Evolutionary conservation across 2,888 invertebrate species (phyloP).

Genomic region (Calameuta filiformis): DNA sequence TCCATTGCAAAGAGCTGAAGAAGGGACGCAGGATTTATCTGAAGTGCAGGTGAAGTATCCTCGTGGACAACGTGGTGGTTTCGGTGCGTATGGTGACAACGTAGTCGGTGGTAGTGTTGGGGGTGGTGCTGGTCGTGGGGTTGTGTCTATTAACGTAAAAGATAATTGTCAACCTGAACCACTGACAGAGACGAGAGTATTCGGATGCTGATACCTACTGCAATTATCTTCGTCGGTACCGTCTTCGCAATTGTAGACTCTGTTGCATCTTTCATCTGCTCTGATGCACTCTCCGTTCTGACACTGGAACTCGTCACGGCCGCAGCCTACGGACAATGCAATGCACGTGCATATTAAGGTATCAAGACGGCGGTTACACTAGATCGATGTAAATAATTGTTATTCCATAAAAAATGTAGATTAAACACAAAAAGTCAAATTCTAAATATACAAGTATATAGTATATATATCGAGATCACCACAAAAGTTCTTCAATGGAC

Average conservation of each 20-base stretch:
- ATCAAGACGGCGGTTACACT: not conserved
- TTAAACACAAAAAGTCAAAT: constrained; percentile 13
- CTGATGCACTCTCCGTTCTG: constrained; percentile 73
- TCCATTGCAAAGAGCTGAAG: constrained; percentile 68
- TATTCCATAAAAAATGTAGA: not conserved
- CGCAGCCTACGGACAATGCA: constrained; percentile 70
- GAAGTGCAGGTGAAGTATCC: constrained; percentile 62
- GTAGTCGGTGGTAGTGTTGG: not conserved
- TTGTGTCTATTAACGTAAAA: constrained; percentile 42
- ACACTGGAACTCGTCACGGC: constrained; percentile 76
- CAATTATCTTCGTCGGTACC: constrained; percentile 66
- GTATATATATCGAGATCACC: not conserved
- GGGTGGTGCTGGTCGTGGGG: constrained; percentile 9
- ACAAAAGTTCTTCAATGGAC: constrained; percentile 19
- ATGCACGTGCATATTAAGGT: not conserved
- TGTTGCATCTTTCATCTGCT: constrained; percentile 65
- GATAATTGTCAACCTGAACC: constrained; percentile 31
- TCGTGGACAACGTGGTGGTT: constrained; percentile 51
- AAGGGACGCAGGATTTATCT: constrained; percentile 63
- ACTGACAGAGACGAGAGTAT: constrained; percentile 1
- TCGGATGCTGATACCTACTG: constrained; percentile 36
- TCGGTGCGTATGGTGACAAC: constrained; percentile 17
- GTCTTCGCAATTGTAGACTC: constrained; percentile 65
- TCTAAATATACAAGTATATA: constrained; percentile 1
- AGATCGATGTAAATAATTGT: not conserved